Base-by-base conservation (phyloP, 1,140 invertebrate genomes). In the Drosophila grimshawi region DNA sequence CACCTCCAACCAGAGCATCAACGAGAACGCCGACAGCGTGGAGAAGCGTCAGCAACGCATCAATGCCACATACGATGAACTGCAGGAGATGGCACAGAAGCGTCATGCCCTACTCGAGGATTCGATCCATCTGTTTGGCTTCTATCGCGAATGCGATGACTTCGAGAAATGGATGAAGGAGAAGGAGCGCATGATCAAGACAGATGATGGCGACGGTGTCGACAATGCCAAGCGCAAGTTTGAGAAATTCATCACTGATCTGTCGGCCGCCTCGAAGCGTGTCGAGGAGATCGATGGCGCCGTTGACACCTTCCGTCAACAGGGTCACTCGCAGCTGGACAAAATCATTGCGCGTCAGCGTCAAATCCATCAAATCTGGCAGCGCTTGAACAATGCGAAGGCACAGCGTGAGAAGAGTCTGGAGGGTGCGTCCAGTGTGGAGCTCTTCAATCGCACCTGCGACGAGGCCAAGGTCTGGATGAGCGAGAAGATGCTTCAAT, bases 151-250 rank as follows among this genome's bases (percentile, higher is more conserved):
- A 91, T 99, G 98, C 93, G 98, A 99, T 90, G 98, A 99, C 92
- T 99, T 99, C 92, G 98, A 99, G 93, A 96, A 96, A 75, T 99
- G 98, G 98, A 98, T 99, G 88, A 96, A 96, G 81, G 98, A 99
- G 65, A 99, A 98, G 91, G 97, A 98, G 92, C 96, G 97, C 86
- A 94, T 98, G 93, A 93, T 99, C 29, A 94, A 96, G 46, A 94
- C 96, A 7, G 97, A 98, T 65, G 98, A 99, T 78, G 77, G 77
- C 10, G 94, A 95, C 10, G 97, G 96, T 82, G 97, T 99, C n/a
- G 97, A 98, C 85, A 97, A 96, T 27, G 97, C 98, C 11, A 98
- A 97, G 92, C 95, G 97, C 83, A 98, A 99, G 93, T 99, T 98
- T 93, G 97, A 99, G 95, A 98, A 98, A 93, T 97, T 99, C 93